Evolutionary conservation across 2,113 vertebrate species (phyloP).

Genomic region (Lethenteron camtschaticum): DNA sequence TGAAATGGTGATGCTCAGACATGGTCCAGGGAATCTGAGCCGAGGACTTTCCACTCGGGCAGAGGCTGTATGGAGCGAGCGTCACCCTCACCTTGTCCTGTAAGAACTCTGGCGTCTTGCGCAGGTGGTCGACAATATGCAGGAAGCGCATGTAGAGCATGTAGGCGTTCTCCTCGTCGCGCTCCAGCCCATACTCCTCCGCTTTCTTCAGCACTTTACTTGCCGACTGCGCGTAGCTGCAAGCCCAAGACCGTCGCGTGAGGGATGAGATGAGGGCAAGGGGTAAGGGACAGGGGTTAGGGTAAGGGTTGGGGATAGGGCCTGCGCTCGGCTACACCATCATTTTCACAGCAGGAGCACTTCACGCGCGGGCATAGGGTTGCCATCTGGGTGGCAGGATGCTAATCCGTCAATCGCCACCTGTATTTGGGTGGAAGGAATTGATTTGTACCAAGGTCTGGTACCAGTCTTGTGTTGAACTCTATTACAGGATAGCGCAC

Average conservation of each 20-base stretch:
- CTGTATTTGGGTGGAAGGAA: no score
- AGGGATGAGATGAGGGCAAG: background rate
- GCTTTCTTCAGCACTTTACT: constrained; percentile 85
- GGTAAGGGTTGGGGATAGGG: constrained; percentile 10
- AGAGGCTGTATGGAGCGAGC: no score
- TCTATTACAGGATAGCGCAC: no score
- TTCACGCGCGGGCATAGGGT: background rate
- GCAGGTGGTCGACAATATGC: constrained; percentile 66
- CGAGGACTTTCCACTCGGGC: no score
- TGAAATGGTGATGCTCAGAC: no score
- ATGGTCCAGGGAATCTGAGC: no score
- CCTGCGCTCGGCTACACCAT: background rate
- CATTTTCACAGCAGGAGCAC: background rate
- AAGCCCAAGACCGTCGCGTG: constrained; percentile 14
- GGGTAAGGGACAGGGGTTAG: background rate
- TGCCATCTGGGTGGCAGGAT: constrained; percentile 26
- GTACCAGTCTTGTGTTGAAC: no score
- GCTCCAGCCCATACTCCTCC: constrained; percentile 62
- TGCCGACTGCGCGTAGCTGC: constrained; percentile 75
- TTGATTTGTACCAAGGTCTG: no score
- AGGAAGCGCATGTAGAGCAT: constrained; percentile 93
- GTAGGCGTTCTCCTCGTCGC: constrained; percentile 89
- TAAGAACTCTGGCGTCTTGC: constrained; percentile 77
- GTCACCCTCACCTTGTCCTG: constrained; percentile 46
- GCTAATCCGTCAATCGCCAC: no score